These are phyloP conservation scores for Leptodactylus fallax DNA, from an alignment of 2,797 vertebrate genomes.

Conservation along the genomic window DNA sequence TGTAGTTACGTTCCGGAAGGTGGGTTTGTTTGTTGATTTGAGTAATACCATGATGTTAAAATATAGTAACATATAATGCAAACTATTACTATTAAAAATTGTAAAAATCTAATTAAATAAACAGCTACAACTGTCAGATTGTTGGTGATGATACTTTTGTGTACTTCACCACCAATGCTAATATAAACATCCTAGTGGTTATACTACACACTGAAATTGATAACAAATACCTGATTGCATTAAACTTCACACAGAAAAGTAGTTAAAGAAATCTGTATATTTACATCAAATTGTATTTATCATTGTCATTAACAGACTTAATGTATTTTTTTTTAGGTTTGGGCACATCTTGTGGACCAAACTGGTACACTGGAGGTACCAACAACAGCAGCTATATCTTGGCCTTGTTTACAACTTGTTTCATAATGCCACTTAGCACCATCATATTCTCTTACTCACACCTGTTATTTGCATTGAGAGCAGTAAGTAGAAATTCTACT, in stretches of 20 bases:
- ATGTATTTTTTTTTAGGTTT: conserved; percentile 66
- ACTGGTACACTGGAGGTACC: conserved; percentile 72
- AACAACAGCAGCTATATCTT: conserved; percentile 74
- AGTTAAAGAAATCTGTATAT: not conserved
- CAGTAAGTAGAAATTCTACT: conserved; percentile 56
- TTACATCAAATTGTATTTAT: not conserved
- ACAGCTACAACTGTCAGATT: not conserved
- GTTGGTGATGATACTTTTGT: not conserved
- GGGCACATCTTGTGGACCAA: conserved; percentile 73
- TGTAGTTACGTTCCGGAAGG: conserved; percentile 75
- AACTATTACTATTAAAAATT: too few relatives aligned
- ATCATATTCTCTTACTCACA: conserved; percentile 75
- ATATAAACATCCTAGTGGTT: not conserved
- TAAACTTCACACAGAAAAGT: not conserved
- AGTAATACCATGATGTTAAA: not conserved
- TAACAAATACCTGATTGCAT: not conserved
- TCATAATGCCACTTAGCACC: conserved; percentile 69
- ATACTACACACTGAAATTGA: not conserved
- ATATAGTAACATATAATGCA: not conserved
- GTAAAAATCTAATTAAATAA: not conserved
- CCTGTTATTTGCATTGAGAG: conserved; percentile 70
- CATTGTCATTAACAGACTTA: not conserved
- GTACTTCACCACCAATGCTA: not conserved
- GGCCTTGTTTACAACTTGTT: conserved; percentile 72
- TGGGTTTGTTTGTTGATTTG: conserved; percentile 56